Base-by-base conservation (phyloP, 1,140 invertebrate genomes). In the Drosophila orosa region DNA sequence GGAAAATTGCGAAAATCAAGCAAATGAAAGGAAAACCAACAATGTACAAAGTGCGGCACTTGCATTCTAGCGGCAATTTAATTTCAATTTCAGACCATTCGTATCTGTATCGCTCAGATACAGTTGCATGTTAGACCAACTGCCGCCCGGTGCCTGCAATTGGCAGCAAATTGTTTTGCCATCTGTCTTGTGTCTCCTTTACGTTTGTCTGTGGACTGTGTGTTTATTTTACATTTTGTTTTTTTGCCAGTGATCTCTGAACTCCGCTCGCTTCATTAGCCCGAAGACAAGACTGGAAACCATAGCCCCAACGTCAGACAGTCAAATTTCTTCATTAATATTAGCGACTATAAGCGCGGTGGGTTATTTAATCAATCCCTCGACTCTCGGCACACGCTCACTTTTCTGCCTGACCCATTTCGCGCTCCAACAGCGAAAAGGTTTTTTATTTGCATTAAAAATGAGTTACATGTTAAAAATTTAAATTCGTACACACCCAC, bases 391-490 rank as follows among this genome's bases (percentile, higher is more conserved):
- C 52, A 52, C 74, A 78, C 80, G 81, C 67, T 80, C 63, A 85
- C 74, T 81, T 85, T 67, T 73, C 40, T 54, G 73, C 29, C 73
- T 86, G 83, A 87, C 79, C 83, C 83, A 87, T 83, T 86, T 86
- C 65, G 71, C 78, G 75, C 75, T 73, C 56, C 59, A 40, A 35
- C 42, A 58, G 52, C 40, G 52, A 58, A 69, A 79, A 52, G 62
- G 76, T 78, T 73, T 86, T 87, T 87, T 87, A 71, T 86, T 86
- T 86, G 83, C 83, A 72, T 86, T 87, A 87, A 82, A 87, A 86
- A 87, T 86, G 83, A 86, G 83, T 86, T 86, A 87, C 83, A 86
- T 79, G 83, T 82, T 82, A 59, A 86, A 86, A 82, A 87, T 87
- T 86, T 86, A 87, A 81, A 87, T 86, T 86, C 67, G 63, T 76